Evolutionary conservation across 2,113 vertebrate genomes (phyloP).

Genomic region (Coturnix japonica): DNA sequence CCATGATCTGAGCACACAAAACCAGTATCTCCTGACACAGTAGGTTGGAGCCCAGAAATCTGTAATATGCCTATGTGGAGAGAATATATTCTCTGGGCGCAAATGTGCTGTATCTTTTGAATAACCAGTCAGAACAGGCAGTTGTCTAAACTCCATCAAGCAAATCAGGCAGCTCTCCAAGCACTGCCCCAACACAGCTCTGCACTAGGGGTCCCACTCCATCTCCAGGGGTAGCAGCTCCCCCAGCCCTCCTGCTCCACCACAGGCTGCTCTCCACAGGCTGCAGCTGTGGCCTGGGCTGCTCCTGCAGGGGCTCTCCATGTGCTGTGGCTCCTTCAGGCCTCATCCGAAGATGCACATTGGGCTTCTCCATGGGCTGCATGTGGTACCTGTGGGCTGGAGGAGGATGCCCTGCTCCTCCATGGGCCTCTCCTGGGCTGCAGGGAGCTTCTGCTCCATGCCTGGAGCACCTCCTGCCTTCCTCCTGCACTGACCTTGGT

Average conservation of each 20-base stretch:
- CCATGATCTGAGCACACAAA: not conserved
- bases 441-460: not conserved
- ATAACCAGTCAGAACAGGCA: not conserved
- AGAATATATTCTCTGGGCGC: not conserved
- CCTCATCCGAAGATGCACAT: not conserved
- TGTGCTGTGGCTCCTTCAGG: not conserved
- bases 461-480: not conserved
- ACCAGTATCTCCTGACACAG: not conserved
- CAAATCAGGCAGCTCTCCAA: not conserved
- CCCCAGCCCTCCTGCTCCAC: not conserved
- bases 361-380: not conserved
- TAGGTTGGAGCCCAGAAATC: not conserved
- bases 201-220: too few species aligned
- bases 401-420: not conserved
- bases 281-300: not conserved
- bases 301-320: not conserved
- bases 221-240: not conserved
- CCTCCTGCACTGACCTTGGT: not conserved
- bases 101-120: not conserved
- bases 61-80: not conserved
- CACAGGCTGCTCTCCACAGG: too few species aligned
- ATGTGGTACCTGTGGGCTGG: not conserved
- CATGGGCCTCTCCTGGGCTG: not conserved
- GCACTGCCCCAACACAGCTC: too few species aligned
- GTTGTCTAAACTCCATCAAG: not conserved